phyloP scores from a whole-genome alignment of 2,888 invertebrate genomes.

The Drosophila putrida region DNA sequence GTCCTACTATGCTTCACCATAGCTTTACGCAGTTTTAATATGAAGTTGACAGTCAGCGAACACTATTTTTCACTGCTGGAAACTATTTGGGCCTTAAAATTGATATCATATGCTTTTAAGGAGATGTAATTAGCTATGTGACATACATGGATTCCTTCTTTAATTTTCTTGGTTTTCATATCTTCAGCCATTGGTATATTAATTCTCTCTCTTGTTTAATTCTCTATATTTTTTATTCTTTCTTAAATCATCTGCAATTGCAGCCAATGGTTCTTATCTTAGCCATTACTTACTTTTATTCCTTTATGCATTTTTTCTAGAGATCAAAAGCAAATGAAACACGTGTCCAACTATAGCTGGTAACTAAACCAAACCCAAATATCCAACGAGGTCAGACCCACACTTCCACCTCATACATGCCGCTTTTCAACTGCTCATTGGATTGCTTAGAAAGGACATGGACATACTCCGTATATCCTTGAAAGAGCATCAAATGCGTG shows the following conservation, averaged over 20 bases:
- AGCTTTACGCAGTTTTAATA: no score
- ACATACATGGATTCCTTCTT: no score
- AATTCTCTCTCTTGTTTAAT: no score
- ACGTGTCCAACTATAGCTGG: slow-evolving; percentile 47
- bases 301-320: not conserved
- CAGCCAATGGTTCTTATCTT: slow-evolving; percentile 25
- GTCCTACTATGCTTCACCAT: no score
- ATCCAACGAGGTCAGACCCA: slow-evolving; percentile 34
- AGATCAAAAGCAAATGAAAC: slow-evolving; percentile 58
- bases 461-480: slow-evolving; percentile 26
- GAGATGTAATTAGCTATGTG: no score
- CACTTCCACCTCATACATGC: not conserved
- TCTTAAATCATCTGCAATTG: slow-evolving; percentile 6
- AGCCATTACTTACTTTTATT: not conserved
- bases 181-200: not conserved
- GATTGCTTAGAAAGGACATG: slow-evolving; percentile 12
- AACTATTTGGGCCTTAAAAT: no score
- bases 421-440: not conserved
- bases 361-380: slow-evolving; percentile 9
- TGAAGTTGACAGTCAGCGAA: no score
- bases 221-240: not conserved
- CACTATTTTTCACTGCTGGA: no score
- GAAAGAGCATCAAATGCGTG: slow-evolving; percentile 45
- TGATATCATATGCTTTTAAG: no score
- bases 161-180: no score